These are phyloP conservation scores for Nesometra sesokonis DNA, from an alignment of 35 echinoderm and acorn worm genomes.

Conservation along the genomic window DNA sequence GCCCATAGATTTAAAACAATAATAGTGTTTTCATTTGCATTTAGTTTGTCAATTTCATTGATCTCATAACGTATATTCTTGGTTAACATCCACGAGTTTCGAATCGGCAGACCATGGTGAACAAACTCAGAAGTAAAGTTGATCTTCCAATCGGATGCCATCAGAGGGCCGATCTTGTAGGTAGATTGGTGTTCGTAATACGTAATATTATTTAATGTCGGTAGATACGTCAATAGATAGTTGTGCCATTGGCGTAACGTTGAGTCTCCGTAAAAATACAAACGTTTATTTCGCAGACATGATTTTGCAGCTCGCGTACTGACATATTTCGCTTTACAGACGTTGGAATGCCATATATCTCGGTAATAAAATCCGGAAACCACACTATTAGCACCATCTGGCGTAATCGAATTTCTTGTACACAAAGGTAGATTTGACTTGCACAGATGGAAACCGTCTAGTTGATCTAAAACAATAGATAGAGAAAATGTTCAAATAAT, in stretches of 20 bases:
- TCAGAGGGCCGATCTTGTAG: background rate
- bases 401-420: background rate
- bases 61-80: background rate
- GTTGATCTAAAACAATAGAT: background rate
- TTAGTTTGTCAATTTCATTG: background rate
- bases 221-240: background rate
- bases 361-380: background rate
- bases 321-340: background rate
- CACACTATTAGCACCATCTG: background rate
- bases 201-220: background rate
- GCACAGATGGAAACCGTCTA: background rate
- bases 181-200: background rate
- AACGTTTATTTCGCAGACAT: background rate
- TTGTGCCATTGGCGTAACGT: background rate
- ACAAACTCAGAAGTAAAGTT: background rate
- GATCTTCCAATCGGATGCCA: background rate
- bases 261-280: background rate
- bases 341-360: background rate
- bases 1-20: background rate
- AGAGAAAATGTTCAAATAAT: background rate
- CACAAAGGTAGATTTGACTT: background rate
- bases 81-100: background rate
- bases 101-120: background rate
- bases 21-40: background rate
- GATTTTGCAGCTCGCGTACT: background rate